Conservation (phyloP, 2,113 vertebrate species). For the Ailuropoda melanoleuca region DNA sequence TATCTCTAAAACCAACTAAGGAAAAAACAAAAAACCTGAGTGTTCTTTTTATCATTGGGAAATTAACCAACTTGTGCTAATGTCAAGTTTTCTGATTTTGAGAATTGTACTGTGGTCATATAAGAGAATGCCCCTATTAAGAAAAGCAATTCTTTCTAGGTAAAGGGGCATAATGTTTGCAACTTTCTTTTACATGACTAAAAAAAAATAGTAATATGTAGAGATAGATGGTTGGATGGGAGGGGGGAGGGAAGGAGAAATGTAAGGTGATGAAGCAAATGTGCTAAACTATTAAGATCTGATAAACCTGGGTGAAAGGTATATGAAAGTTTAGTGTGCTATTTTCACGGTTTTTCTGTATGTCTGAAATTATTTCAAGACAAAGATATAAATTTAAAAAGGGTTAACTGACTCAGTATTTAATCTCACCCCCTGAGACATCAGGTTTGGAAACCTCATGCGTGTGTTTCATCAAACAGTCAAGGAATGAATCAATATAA, state of each 20-base stretch:
- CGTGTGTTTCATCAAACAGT: not conserved
- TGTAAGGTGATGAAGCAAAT: not conserved
- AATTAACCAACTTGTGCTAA: not conserved
- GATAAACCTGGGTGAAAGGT: not conserved
- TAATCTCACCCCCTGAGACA: not conserved
- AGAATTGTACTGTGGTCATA: not conserved
- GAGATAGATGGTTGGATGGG: not conserved
- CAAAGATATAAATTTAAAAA: not conserved
- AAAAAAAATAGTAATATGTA: not conserved
- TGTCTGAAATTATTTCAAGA: not conserved
- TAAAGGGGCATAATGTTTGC: not conserved
- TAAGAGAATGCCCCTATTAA: not conserved
- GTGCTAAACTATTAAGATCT: not conserved
- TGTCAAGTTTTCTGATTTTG: not conserved
- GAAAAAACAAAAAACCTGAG: not conserved
- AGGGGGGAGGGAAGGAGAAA: not conserved
- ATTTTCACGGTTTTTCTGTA: not conserved
- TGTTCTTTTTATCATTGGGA: not conserved
- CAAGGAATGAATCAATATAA: not conserved
- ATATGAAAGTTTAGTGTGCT: not conserved
- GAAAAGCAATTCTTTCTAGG: not conserved
- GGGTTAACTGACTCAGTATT: not conserved
- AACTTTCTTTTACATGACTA: not conserved
- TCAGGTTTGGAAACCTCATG: not conserved
- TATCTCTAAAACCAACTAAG: not conserved